A percentile compares a stretch with the other conserved stretches of the same genome.
Evolutionary conservation across 1,140 invertebrate species (phyloP).

Genomic region (Ridgeia piscesae): DNA sequence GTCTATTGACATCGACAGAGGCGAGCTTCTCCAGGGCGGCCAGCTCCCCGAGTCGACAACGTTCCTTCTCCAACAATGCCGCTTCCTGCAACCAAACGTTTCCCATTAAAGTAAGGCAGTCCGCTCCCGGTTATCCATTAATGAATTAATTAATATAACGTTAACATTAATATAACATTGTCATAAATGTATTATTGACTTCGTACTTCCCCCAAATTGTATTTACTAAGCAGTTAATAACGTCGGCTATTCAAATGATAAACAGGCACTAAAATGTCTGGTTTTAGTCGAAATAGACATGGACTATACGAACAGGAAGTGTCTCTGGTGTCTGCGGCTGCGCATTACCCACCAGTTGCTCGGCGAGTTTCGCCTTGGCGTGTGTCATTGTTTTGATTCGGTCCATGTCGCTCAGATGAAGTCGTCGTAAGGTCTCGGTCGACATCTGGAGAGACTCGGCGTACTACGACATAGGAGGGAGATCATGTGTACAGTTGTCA

Average conservation of each 20-base stretch:
- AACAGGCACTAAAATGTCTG: too few relatives aligned
- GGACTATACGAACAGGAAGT: too few relatives aligned
- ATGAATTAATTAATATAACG: too few relatives aligned
- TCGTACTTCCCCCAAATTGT: too few relatives aligned
- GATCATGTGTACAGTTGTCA: too few relatives aligned
- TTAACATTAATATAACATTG: too few relatives aligned
- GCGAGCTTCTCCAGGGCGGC: neutral
- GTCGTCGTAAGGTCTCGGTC: neutral
- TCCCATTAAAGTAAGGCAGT: neutral
- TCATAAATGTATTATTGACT: too few relatives aligned
- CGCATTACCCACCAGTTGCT: neutral
- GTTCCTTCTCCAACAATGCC: neutral
- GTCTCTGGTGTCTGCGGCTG: neutral
- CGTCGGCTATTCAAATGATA: too few relatives aligned
- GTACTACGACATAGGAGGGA: neutral
- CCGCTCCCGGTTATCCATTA: too few relatives aligned
- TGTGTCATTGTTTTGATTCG: neutral
- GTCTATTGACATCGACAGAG: neutral
- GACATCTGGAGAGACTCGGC: neutral
- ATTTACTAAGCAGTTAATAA: too few relatives aligned
- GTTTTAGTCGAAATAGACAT: too few relatives aligned
- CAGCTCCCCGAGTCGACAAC: neutral
- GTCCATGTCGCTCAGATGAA: neutral
- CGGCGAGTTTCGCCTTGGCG: neutral
- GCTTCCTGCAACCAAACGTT: neutral